These are phyloP conservation scores for Drosophila monieri DNA, from an alignment of 2,888 invertebrate species.

Conservation along the genomic window DNA sequence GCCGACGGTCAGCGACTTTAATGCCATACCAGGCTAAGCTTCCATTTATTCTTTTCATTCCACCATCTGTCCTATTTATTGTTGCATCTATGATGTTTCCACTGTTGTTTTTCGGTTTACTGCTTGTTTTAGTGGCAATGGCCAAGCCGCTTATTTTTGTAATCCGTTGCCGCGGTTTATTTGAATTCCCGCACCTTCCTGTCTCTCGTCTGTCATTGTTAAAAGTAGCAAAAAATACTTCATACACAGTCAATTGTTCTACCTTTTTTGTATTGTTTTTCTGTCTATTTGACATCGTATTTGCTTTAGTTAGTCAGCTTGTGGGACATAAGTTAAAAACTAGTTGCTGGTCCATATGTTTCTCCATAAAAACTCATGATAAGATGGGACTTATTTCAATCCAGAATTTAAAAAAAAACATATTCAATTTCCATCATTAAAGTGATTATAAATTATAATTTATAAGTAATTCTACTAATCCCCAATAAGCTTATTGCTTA, in stretches of 20 bases:
- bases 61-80: slow-evolving; percentile 29
- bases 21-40: slow-evolving; percentile 34
- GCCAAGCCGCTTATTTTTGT: slow-evolving; percentile 67
- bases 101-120: slow-evolving; percentile 12
- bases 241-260: slow-evolving; percentile 53
- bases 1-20: slow-evolving; percentile 17
- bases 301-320: neutral
- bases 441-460: no score
- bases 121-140: slow-evolving; percentile 35
- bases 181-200: slow-evolving; percentile 33
- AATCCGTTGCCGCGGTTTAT: slow-evolving; percentile 64
- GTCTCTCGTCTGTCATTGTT: neutral
- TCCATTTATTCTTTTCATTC: slow-evolving; percentile 14
- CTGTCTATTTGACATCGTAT: neutral
- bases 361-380: slow-evolving; percentile 15
- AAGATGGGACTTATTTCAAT: no score
- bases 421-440: no score
- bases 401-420: no score
- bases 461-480: no score
- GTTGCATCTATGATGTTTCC: slow-evolving; percentile 22
- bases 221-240: slow-evolving; percentile 11
- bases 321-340: no score
- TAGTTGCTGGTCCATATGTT: slow-evolving; percentile 21
- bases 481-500: no score
- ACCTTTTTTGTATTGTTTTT: slow-evolving; percentile 15